A percentile compares a stretch with the other conserved stretches of the same genome.
phyloP scores from a whole-genome alignment of 2,797 vertebrate genomes.

The Balearica regulorum region DNA sequence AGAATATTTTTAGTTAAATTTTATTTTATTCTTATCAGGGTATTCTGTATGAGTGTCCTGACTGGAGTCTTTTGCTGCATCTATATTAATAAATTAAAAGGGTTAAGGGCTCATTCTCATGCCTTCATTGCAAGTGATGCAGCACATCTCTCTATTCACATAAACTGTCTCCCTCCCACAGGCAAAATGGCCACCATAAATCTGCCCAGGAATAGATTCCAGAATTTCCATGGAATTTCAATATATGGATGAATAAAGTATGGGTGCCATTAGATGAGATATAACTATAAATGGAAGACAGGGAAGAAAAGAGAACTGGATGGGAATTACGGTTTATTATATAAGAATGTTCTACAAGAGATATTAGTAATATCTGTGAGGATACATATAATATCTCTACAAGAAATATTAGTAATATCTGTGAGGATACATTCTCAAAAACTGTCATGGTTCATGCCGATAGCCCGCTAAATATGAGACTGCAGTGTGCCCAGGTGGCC shows the following conservation, averaged over 20 bases:
- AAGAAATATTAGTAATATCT: neutral
- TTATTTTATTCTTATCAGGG: neutral
- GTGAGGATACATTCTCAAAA: neutral
- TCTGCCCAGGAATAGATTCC: neutral
- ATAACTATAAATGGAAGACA: neutral
- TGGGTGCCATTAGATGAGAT: neutral
- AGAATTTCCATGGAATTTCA: neutral
- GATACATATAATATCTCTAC: fast-evolving
- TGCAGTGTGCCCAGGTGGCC: too few species aligned
- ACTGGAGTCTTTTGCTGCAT: neutral
- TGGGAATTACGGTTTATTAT: neutral
- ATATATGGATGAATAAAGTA: neutral
- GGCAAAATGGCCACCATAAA: neutral
- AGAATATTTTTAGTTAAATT: neutral
- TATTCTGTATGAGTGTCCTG: neutral
- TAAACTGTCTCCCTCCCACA: neutral
- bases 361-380: neutral
- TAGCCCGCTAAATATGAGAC: too few species aligned
- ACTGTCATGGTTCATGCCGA: too few species aligned
- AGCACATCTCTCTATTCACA: neutral
- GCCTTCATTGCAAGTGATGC: neutral
- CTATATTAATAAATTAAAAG: neutral
- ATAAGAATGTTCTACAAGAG: neutral
- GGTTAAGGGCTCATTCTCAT: neutral
- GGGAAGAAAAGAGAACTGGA: neutral